phyloP scores from a whole-genome alignment of 2,797 vertebrate species.

The Staurois parvus region DNA sequence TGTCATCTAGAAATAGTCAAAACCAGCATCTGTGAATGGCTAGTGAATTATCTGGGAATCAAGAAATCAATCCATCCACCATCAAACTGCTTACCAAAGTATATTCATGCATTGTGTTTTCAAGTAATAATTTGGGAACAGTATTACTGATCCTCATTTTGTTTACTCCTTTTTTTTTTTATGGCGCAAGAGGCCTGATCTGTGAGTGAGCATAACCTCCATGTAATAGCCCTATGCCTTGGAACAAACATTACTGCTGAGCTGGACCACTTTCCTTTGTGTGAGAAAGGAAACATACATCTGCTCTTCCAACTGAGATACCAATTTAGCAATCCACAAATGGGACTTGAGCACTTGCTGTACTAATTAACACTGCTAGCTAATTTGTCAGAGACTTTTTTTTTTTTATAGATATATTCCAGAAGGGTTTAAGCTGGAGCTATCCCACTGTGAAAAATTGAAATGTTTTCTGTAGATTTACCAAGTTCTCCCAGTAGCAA shows the following conservation, averaged over 20 bases:
- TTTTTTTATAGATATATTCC: slow-evolving; percentile 61
- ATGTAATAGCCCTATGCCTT: slow-evolving; percentile 16
- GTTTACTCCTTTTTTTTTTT: neutral
- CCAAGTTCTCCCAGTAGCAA: slow-evolving; percentile 60
- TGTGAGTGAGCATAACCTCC: neutral
- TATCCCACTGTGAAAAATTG: slow-evolving; percentile 63
- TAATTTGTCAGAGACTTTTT: slow-evolving; percentile 69
- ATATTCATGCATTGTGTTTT: too few relatives aligned
- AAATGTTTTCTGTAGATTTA: slow-evolving; percentile 62
- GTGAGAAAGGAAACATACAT: slow-evolving; percentile 56
- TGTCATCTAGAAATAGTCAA: too few relatives aligned
- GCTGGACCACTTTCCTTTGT: neutral
- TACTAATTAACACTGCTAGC: slow-evolving; percentile 70
- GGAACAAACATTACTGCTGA: slow-evolving; percentile 8
- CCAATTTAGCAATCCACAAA: slow-evolving; percentile 64
- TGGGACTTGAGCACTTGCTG: slow-evolving; percentile 66
- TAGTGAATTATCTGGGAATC: too few relatives aligned
- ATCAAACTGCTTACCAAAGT: too few relatives aligned
- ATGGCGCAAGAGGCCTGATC: neutral
- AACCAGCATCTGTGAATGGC: too few relatives aligned
- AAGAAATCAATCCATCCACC: too few relatives aligned
- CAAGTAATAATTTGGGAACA: neutral
- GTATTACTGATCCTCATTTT: neutral
- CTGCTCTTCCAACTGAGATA: slow-evolving; percentile 61
- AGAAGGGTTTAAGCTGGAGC: slow-evolving; percentile 58